Evolutionary conservation across 2,113 vertebrate genomes (phyloP).

Genomic region (Lonchura striata): DNA sequence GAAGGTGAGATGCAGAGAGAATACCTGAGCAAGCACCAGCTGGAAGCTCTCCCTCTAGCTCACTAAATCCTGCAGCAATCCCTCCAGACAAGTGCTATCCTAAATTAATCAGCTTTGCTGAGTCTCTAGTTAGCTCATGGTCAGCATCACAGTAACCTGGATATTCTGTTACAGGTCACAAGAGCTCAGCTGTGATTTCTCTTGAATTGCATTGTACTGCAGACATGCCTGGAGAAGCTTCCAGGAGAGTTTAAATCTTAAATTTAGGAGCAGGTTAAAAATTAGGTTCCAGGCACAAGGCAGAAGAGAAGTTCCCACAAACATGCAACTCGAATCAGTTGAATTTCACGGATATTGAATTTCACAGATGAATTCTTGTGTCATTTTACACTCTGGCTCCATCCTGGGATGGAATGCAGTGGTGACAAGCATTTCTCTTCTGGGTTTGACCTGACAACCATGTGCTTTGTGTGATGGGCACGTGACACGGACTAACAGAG

Average conservation of each 20-base stretch:
- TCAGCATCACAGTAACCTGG: background rate
- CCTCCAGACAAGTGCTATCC: background rate
- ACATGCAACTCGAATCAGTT: fast-evolving
- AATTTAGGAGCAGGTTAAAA: background rate
- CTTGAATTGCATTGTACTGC: background rate
- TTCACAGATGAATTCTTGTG: background rate
- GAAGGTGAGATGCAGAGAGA: background rate
- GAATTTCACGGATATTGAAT: background rate
- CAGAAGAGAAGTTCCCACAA: background rate
- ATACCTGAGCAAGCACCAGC: background rate
- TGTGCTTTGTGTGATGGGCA: background rate
- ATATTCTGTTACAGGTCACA: background rate
- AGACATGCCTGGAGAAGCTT: background rate
- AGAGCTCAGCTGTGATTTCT: background rate
- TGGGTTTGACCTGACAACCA: background rate
- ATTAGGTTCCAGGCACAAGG: background rate
- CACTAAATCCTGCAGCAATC: background rate
- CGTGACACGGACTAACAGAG: background rate
- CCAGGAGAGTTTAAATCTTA: background rate
- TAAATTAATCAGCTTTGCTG: background rate
- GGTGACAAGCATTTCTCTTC: background rate
- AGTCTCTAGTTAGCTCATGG: background rate
- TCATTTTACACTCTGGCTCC: background rate
- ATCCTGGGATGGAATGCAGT: background rate
- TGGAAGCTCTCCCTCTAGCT: background rate